Percentiles rank a stretch among this genome's conserved stretches.
Evolutionary conservation across 2,888 invertebrate species (phyloP).

Genomic region (Caenorhabditis virilis): DNA sequence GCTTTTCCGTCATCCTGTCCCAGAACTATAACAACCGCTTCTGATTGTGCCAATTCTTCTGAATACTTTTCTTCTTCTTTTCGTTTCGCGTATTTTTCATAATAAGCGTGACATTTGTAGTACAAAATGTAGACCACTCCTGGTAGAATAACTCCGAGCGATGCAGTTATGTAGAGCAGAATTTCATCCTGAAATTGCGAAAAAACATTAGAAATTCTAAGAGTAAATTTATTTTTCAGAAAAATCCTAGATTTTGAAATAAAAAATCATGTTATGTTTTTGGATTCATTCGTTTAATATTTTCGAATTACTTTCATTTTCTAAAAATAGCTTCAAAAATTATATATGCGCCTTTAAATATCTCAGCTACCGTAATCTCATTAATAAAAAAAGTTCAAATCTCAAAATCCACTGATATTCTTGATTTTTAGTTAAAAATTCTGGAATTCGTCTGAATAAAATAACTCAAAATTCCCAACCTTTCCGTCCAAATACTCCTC

Average conservation of each 20-base stretch:
- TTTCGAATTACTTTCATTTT: too few species aligned
- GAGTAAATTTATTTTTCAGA: too few species aligned
- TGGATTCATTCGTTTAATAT: too few species aligned
- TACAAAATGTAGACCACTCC: conserved; percentile 61
- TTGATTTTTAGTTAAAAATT: too few species aligned
- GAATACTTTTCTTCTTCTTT: conserved; percentile 46
- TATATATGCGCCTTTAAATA: too few species aligned
- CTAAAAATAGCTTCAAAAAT: too few species aligned
- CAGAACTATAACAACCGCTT: conserved; percentile 32
- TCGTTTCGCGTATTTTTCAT: conserved; percentile 53
- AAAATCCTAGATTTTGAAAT: too few species aligned
- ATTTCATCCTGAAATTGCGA: conserved; percentile 57
- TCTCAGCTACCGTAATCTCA: too few species aligned
- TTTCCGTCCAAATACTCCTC: conserved; percentile 44
- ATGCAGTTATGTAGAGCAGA: conserved; percentile 62
- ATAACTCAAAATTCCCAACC: not conserved
- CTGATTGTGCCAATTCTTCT: conserved; percentile 53
- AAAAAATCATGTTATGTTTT: too few species aligned
- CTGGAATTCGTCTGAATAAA: not conserved
- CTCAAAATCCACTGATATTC: too few species aligned
- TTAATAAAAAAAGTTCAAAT: too few species aligned
- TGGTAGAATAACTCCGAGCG: conserved; percentile 61
- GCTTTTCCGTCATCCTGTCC: conserved; percentile 38
- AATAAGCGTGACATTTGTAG: conserved; percentile 52
- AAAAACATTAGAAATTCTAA: not conserved